These are phyloP conservation scores for Acromyrmex charruanus DNA, from an alignment of 1,140 invertebrate genomes.

Conservation along the genomic window DNA sequence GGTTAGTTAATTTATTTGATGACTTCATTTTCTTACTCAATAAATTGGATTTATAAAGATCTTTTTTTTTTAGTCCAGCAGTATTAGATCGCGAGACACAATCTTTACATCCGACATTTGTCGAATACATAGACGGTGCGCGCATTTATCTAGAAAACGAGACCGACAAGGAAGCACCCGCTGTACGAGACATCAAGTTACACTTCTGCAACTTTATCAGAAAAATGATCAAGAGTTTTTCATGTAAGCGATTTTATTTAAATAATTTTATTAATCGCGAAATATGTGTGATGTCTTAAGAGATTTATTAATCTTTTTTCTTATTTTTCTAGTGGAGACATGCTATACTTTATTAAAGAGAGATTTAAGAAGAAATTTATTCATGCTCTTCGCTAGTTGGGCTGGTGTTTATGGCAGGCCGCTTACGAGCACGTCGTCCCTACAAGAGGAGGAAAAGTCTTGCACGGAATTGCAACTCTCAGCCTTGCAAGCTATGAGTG, in stretches of 20 bases:
- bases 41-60: background rate
- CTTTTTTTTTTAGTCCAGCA: slow-evolving; percentile 88
- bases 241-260: slow-evolving; percentile 88
- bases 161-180: slow-evolving; percentile 94
- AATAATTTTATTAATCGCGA: slow-evolving; percentile 2
- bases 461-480: slow-evolving; percentile 90
- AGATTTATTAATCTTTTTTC: slow-evolving; percentile 23
- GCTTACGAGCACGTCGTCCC: slow-evolving; percentile 81
- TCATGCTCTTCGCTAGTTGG: slow-evolving; percentile 97
- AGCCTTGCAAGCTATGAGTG: slow-evolving; percentile 96
- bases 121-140: slow-evolving; percentile 98
- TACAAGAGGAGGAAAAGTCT: slow-evolving; percentile 81
- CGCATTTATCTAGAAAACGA: slow-evolving; percentile 96
- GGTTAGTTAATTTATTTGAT: slow-evolving; percentile 86
- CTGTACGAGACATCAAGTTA: slow-evolving; percentile 94
- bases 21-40: background rate
- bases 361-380: slow-evolving; percentile 95
- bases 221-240: slow-evolving; percentile 97
- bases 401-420: slow-evolving; percentile 93
- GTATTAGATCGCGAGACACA: slow-evolving; percentile 94
- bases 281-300: background rate
- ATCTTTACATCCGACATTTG: slow-evolving; percentile 94
- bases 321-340: slow-evolving; percentile 91
- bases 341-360: slow-evolving; percentile 94
- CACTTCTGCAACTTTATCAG: slow-evolving; percentile 98